phyloP scores from a whole-genome alignment of 1,140 invertebrate species.

The Oryzaephilus surinamensis region DNA sequence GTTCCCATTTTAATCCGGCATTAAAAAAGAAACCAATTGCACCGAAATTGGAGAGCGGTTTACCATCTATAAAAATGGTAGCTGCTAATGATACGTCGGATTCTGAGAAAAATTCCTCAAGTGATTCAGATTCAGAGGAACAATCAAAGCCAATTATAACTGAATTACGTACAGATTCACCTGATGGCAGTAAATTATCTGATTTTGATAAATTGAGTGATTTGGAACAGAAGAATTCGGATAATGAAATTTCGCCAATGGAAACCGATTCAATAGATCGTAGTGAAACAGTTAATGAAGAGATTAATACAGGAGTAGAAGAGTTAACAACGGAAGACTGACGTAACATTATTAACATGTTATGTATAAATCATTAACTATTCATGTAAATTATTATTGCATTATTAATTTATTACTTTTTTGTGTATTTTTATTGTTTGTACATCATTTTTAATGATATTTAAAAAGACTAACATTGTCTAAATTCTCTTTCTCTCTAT shows the following conservation, averaged over 20 bases:
- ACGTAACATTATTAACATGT: slow-evolving; percentile 3
- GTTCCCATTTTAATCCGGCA: slow-evolving; percentile 70
- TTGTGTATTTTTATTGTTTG: slow-evolving; percentile 3
- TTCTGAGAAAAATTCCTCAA: background rate
- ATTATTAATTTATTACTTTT: background rate
- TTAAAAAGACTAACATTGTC: background rate
- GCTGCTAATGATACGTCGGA: background rate
- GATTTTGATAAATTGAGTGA: slow-evolving; percentile 4
- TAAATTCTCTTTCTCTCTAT: slow-evolving; percentile 4
- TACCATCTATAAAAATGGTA: slow-evolving; percentile 1
- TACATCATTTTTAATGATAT: slow-evolving; percentile 1
- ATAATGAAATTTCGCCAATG: slow-evolving; percentile 1
- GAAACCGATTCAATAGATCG: no score
- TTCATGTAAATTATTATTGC: background rate
- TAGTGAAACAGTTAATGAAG: no score
- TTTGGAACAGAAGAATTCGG: slow-evolving; percentile 4
- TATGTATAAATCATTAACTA: background rate
- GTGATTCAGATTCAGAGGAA: slow-evolving; percentile 6
- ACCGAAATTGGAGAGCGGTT: slow-evolving; percentile 44
- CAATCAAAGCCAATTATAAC: slow-evolving; percentile 1
- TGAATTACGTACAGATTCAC: slow-evolving; percentile 1
- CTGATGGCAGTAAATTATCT: no score
- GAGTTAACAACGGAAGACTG: slow-evolving; percentile 7
- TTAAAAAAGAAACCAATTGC: slow-evolving; percentile 69
- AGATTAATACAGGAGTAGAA: background rate